These are phyloP conservation scores for Agapornis roseicollis DNA, from an alignment of 2,113 vertebrate species.

Conservation along the genomic window DNA sequence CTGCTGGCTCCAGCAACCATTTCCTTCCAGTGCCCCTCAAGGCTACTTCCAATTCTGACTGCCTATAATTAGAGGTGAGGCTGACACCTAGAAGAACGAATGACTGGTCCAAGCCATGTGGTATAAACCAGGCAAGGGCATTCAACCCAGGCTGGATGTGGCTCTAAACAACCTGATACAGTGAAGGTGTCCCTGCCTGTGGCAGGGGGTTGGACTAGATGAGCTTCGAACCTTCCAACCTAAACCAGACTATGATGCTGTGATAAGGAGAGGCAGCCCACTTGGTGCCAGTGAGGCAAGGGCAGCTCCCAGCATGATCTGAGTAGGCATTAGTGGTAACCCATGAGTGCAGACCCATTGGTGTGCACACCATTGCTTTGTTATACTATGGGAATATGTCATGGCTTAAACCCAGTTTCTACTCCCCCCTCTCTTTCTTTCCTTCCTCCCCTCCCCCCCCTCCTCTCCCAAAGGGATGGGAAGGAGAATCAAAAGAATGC, in stretches of 20 bases:
- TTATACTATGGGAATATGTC: background rate
- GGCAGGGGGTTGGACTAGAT: background rate
- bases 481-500: too few species aligned
- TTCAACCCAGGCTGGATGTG: background rate
- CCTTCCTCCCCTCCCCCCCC: too few species aligned
- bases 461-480: too few species aligned
- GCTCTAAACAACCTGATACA: background rate
- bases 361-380: background rate
- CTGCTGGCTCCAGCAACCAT: rapidly evolving
- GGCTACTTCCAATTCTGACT: background rate
- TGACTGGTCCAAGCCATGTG: background rate
- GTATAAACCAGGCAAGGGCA: background rate
- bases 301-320: background rate
- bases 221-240: background rate
- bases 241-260: background rate
- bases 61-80: background rate
- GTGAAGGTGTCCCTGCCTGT: background rate
- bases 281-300: background rate
- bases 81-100: background rate
- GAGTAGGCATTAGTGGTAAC: background rate
- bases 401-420: too few species aligned
- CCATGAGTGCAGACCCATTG: background rate
- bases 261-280: background rate
- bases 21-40: background rate
- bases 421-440: too few species aligned